Evolutionary conservation across 2,113 vertebrate genomes (phyloP).

Genomic region (Datnioides undecimradiatus): DNA sequence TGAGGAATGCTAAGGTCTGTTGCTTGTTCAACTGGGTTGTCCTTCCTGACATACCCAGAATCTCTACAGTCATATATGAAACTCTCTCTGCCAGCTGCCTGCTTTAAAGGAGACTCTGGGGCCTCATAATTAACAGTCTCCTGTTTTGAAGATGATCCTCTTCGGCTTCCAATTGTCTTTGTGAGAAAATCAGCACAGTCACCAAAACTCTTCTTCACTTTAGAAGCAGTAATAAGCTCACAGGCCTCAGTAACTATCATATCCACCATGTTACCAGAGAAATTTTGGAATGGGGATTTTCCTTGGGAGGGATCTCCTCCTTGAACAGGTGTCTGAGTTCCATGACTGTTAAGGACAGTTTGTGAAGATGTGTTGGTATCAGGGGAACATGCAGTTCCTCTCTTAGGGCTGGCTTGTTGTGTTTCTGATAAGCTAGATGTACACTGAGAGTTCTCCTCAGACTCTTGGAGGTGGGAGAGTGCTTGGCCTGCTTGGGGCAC

Average conservation of each 20-base stretch:
- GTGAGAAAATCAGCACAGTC: conserved; percentile 85
- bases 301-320: conserved; percentile 71
- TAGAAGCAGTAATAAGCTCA: conserved; percentile 87
- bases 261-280: conserved; percentile 91
- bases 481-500: conserved; percentile 92
- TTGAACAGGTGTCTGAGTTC: conserved; percentile 36
- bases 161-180: conserved; percentile 79
- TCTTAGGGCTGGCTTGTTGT: conserved; percentile 69
- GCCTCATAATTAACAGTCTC: conserved; percentile 75
- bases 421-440: conserved; percentile 61
- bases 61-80: conserved; percentile 56
- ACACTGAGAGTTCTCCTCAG: conserved; percentile 76
- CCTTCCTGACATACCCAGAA: conserved; percentile 25
- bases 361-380: conserved; percentile 81
- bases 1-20: conserved; percentile 17
- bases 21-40: conserved; percentile 24
- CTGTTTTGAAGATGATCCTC: conserved; percentile 69
- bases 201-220: conserved; percentile 85
- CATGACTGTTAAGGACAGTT: conserved; percentile 63
- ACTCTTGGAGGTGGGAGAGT: conserved; percentile 84
- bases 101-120: conserved; percentile 77
- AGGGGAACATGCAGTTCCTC: conserved; percentile 63
- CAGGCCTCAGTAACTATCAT: conserved; percentile 92
- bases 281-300: conserved; percentile 80
- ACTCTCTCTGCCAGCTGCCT: conserved; percentile 78